Evolutionary conservation across 1,140 invertebrate genomes (phyloP).

Genomic region (Parasteatoda tepidariorum): DNA sequence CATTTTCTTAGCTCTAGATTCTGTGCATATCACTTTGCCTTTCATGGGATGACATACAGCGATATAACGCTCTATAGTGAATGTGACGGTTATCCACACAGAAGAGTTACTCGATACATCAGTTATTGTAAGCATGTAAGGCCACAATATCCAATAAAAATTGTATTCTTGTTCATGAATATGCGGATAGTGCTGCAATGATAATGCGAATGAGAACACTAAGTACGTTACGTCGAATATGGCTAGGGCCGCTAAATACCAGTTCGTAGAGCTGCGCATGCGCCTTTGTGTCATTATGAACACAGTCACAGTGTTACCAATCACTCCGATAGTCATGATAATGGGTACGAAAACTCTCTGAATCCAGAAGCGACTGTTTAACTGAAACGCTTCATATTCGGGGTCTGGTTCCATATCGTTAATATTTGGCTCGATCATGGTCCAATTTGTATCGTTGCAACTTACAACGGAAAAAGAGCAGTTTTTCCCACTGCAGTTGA

Average conservation of each 20-base stretch:
- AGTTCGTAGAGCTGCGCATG: slow-evolving; percentile 81
- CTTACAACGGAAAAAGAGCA: background rate
- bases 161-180: slow-evolving; percentile 69
- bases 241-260: slow-evolving; percentile 79
- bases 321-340: slow-evolving; percentile 76
- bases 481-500: background rate
- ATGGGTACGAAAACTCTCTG: slow-evolving; percentile 79
- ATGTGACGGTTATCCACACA: slow-evolving; percentile 82
- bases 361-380: slow-evolving; percentile 72
- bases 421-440: background rate
- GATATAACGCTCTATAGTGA: slow-evolving; percentile 83
- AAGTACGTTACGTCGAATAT: slow-evolving; percentile 80
- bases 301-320: slow-evolving; percentile 79
- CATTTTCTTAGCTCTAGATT: slow-evolving; percentile 71
- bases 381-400: slow-evolving; percentile 32
- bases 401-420: background rate
- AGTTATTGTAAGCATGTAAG: slow-evolving; percentile 74
- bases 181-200: slow-evolving; percentile 74
- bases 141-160: slow-evolving; percentile 72
- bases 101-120: slow-evolving; percentile 78
- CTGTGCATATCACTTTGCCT: slow-evolving; percentile 78
- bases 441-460: background rate
- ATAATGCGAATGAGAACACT: slow-evolving; percentile 76
- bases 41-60: slow-evolving; percentile 81
- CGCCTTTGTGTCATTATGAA: slow-evolving; percentile 79